phyloP scores from a whole-genome alignment of 1,140 invertebrate genomes.

The Microplitis demolitor region DNA sequence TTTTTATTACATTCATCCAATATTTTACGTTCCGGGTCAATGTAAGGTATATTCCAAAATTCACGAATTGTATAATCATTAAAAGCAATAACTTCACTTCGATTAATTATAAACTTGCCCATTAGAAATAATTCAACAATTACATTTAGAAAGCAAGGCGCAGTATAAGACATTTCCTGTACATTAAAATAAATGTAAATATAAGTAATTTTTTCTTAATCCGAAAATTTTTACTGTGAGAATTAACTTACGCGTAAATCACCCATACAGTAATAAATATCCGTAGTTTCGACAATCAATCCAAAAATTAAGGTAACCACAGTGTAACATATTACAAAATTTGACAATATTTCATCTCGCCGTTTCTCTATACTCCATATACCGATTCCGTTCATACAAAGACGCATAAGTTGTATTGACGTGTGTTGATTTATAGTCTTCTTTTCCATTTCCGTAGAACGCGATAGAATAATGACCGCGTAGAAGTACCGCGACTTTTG shows the following conservation, averaged over 20 bases:
- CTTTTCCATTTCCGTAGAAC: too few relatives aligned
- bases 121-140: constrained; percentile 31
- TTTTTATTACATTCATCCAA: constrained; percentile 33
- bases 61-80: constrained; percentile 32
- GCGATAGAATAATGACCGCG: too few relatives aligned
- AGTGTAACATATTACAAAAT: constrained; percentile 25
- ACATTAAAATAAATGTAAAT: not conserved
- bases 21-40: constrained; percentile 26
- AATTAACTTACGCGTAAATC: constrained; percentile 30
- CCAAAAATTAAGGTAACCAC: constrained; percentile 30
- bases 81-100: constrained; percentile 33
- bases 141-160: constrained; percentile 30
- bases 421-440: too few relatives aligned
- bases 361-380: constrained; percentile 34
- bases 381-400: constrained; percentile 41
- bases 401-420: too few relatives aligned
- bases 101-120: constrained; percentile 27
- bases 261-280: constrained; percentile 33
- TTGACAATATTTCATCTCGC: constrained; percentile 33
- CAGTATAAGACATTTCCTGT: constrained; percentile 31
- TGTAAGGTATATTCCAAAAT: constrained; percentile 36
- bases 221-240: not conserved
- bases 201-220: not conserved
- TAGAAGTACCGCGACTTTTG: too few relatives aligned
- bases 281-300: constrained; percentile 27